These are phyloP conservation scores for Poeciliopsis occidentalis DNA, from an alignment of 2,113 vertebrate genomes.

Conservation along the genomic window DNA sequence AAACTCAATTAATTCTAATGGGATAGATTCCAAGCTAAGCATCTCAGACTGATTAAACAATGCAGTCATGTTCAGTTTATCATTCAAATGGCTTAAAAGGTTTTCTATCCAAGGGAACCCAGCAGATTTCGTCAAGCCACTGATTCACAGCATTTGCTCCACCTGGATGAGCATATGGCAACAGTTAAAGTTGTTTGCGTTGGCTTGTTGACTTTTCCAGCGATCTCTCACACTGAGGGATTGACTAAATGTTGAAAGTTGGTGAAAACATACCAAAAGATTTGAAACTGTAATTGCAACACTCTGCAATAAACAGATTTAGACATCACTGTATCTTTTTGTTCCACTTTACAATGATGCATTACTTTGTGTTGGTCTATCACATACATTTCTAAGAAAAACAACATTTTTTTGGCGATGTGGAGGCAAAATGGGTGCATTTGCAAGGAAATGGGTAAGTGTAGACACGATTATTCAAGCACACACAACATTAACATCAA, in stretches of 20 bases:
- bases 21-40: too few relatives aligned
- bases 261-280: not conserved
- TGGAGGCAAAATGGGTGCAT: not conserved
- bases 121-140: too few relatives aligned
- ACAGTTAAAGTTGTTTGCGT: too few relatives aligned
- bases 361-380: not conserved
- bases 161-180: too few relatives aligned
- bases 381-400: not conserved
- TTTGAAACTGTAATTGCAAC: not conserved
- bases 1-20: too few relatives aligned
- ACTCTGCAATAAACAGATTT: not conserved
- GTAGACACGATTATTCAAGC: not conserved
- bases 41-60: too few relatives aligned
- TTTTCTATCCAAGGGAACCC: too few relatives aligned
- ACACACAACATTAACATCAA: conserved; percentile 38
- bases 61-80: too few relatives aligned
- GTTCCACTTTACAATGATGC: not conserved
- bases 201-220: too few relatives aligned
- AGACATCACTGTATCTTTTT: not conserved
- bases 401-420: not conserved
- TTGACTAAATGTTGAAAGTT: not conserved
- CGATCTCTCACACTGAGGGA: too few relatives aligned
- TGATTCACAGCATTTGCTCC: too few relatives aligned
- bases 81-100: too few relatives aligned
- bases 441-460: not conserved